These are phyloP conservation scores for Pemphigus obesinymphae DNA, from an alignment of 1,140 invertebrate genomes.

Conservation along the genomic window DNA sequence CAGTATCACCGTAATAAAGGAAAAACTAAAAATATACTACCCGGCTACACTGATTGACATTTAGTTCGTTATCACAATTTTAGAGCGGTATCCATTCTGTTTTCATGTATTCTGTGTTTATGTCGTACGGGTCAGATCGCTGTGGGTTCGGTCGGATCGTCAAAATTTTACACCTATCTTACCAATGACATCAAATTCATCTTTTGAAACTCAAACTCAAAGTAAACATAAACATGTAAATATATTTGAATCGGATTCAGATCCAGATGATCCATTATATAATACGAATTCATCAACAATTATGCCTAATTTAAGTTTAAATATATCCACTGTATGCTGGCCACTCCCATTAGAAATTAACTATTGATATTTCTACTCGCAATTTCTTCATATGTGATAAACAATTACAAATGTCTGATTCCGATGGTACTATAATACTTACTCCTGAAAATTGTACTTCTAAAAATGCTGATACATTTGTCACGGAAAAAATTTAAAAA, in stretches of 20 bases:
- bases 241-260: not conserved
- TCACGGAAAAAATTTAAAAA: not conserved
- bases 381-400: not conserved
- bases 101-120: too few species aligned
- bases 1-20: too few species aligned
- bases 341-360: not conserved
- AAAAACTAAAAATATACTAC: too few species aligned
- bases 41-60: too few species aligned
- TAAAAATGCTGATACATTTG: not conserved
- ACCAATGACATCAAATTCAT: not conserved
- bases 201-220: not conserved
- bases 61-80: too few species aligned
- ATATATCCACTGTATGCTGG: not conserved
- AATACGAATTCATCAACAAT: not conserved
- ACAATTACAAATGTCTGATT: not conserved
- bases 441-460: not conserved
- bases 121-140: too few species aligned
- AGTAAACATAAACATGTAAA: slow-evolving; percentile 2
- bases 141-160: too few species aligned
- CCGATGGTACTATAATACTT: too few species aligned
- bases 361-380: not conserved
- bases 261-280: too few species aligned
- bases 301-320: slow-evolving; percentile 7
- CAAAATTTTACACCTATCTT: not conserved
- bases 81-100: too few species aligned